Evolutionary conservation across 2,797 vertebrate genomes (phyloP), one percentile per base, ranked within the genome.

Genomic region (Tolypeutes matacus): DNA sequence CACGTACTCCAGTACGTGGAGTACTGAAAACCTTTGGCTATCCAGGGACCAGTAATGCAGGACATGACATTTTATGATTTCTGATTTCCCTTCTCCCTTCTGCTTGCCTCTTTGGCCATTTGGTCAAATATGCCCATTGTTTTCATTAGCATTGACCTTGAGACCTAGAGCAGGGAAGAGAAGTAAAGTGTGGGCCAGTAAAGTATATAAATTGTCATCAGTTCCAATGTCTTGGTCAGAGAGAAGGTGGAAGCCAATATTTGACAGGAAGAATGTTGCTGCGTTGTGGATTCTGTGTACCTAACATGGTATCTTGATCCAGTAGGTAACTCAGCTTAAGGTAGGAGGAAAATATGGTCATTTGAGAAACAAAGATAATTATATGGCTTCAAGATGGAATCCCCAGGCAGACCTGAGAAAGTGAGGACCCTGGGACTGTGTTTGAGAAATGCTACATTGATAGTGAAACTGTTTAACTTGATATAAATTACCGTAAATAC

Each of bases 321-420:
- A 17, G 51, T 56, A 75, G 82, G 20, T 13, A 72, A 39, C 18
- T 69, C 39, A 42, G 0, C 67, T 75, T 36, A 83, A 90, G 65
- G 60, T 29, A 60, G 27, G 17, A 77, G 42, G 64, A 42, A 70
- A 78, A 93, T 80, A 34, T 31, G 36, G 58, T 75, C 49, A 73
- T 88, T 80, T 53, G 65, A 92, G 51, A 87, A 84, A 84, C 65
- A 9, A 87, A 77, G 56, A 49, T 42, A 86, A 86, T 78, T 34
- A 31, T n/a, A 21, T 64, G 53, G 42, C 25, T 92, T 60, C 75
- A 56, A 65, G n/a, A 72, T 29, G 23, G 51, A 90, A 49, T 90
- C 84, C 39, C 78, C 53, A 78, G 64, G 58, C 53, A 78, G 64
- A 64, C n/a, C 13, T 20, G 15, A 92, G n/a, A 53, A 42, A 20